Evolutionary conservation across 64 coral and sea anemone species (phyloP).

Genomic region (Montipora cactus): DNA sequence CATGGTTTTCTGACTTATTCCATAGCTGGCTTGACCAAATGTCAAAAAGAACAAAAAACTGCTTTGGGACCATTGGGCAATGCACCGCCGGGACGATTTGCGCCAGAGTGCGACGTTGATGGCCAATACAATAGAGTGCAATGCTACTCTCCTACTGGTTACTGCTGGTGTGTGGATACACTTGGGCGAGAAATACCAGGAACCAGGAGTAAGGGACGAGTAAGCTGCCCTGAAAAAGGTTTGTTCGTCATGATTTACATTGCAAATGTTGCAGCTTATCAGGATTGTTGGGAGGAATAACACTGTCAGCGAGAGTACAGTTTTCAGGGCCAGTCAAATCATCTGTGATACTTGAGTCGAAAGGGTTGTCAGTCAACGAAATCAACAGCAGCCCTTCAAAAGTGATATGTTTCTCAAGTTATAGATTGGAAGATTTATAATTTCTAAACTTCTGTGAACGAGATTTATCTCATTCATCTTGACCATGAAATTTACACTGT

Average conservation of each 20-base stretch:
- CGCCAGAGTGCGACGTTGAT: slow-evolving; percentile 66
- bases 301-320: too few species aligned
- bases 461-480: too few species aligned
- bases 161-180: slow-evolving; percentile 89
- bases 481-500: too few species aligned
- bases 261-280: not conserved
- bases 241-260: not conserved
- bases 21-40: slow-evolving; percentile 24
- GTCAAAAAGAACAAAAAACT: slow-evolving; percentile 50
- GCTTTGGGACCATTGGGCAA: slow-evolving; percentile 45
- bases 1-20: not conserved
- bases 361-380: too few species aligned
- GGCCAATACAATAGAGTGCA: slow-evolving; percentile 81
- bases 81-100: slow-evolving; percentile 69
- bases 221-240: slow-evolving; percentile 44
- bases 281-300: too few species aligned
- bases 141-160: slow-evolving; percentile 61
- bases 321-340: too few species aligned
- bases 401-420: too few species aligned
- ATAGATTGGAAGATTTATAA: too few species aligned
- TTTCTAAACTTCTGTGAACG: too few species aligned
- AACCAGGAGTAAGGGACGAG: slow-evolving; percentile 64
- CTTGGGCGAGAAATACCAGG: slow-evolving; percentile 72
- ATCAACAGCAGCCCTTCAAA: too few species aligned
- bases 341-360: too few species aligned